Evolutionary conservation across 2,888 invertebrate species (phyloP).

Genomic region (Acrobasis suavella): DNA sequence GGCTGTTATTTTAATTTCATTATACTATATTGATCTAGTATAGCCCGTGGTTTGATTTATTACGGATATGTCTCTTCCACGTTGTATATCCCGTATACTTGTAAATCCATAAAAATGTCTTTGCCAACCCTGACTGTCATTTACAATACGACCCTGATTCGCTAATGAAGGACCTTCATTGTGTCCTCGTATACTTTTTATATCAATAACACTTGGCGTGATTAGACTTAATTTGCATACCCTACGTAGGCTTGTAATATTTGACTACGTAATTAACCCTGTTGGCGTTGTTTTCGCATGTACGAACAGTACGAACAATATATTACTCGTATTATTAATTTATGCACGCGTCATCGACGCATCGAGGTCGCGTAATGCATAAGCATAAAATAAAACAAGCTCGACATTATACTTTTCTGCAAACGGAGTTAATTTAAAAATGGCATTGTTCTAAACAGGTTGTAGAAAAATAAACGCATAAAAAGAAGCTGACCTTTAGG

Average conservation of each 20-base stretch:
- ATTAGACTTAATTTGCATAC: not conserved
- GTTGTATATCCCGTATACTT: not conserved
- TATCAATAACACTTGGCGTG: not conserved
- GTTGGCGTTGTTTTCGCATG: not conserved
- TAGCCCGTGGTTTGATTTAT: too few species aligned
- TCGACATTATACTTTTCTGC: not conserved
- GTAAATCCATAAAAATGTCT: not conserved
- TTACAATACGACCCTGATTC: constrained; percentile 10
- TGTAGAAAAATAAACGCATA: constrained; percentile 7
- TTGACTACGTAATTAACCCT: constrained; percentile 10
- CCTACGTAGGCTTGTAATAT: constrained; percentile 1
- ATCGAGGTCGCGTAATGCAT: not conserved
- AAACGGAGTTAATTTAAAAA: not conserved
- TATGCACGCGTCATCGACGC: not conserved
- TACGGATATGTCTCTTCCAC: too few species aligned
- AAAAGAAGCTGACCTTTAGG: constrained; percentile 32
- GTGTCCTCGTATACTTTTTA: not conserved
- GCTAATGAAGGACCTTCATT: constrained; percentile 15
- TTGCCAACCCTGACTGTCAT: constrained; percentile 12
- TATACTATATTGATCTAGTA: too few species aligned
- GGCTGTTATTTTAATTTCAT: too few species aligned
- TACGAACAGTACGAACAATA: not conserved
- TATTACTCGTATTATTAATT: not conserved
- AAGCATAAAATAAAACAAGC: not conserved
- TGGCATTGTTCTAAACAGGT: constrained; percentile 7